Conservation (phyloP, 2,113 vertebrate species). For the Salminus brasiliensis region DNA sequence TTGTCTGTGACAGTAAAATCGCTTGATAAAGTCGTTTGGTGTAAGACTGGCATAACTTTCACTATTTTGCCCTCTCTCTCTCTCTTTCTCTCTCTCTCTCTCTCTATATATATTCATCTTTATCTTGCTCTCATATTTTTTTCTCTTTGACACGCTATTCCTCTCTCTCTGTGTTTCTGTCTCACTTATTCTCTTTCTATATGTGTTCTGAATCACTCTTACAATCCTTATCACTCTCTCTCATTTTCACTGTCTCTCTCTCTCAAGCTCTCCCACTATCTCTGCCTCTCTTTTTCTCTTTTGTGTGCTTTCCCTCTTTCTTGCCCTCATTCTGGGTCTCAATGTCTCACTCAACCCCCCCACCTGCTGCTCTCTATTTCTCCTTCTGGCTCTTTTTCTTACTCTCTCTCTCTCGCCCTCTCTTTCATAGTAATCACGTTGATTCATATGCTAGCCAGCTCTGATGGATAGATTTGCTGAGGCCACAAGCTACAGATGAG, state of each 20-base stretch:
- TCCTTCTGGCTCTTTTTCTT: not conserved
- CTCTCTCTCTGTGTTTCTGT: not conserved
- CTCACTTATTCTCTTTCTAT: not conserved
- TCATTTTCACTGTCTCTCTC: slow-evolving; percentile 12
- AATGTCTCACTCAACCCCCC: not conserved
- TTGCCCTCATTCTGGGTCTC: not conserved
- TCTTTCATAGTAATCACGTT: too few relatives aligned
- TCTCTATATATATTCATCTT: not conserved
- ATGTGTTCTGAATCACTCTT: not conserved
- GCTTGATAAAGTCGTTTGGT: too few relatives aligned
- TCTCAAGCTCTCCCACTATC: not conserved
- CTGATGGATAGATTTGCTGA: too few relatives aligned
- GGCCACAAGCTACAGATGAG: too few relatives aligned
- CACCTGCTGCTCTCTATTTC: not conserved
- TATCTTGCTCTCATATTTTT: not conserved
- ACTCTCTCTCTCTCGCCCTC: slow-evolving; percentile 24
- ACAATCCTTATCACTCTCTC: not conserved
- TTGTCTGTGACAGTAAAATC: too few relatives aligned
- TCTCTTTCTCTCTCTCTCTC: not conserved
- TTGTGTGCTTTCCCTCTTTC: too few relatives aligned
- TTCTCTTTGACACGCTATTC: too few relatives aligned
- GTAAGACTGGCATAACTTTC: too few relatives aligned
- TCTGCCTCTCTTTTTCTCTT: not conserved
- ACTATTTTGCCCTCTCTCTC: too few relatives aligned
- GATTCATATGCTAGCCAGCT: too few relatives aligned